Percentiles rank a stretch among this genome's conserved stretches.
phyloP scores from a whole-genome alignment of 53 echinoderm and acorn worm species.

The Luidia sarsii region DNA sequence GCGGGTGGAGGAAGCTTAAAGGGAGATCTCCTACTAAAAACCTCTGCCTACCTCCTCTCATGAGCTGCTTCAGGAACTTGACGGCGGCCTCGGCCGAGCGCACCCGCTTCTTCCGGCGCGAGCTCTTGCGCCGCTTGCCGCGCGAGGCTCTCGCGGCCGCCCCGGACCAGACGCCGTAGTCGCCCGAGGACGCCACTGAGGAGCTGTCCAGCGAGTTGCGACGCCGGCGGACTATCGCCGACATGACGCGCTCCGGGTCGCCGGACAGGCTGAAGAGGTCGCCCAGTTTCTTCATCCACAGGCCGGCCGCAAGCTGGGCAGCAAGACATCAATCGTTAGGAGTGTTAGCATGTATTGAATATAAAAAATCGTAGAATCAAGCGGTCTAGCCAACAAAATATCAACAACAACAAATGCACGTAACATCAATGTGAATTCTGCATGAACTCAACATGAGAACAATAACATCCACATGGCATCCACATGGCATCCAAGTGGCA shows the following conservation, averaged over 20 bases:
- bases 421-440: too few species aligned
- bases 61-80: conserved; percentile 49
- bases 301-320: conserved; percentile 77
- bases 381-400: too few species aligned
- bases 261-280: conserved; percentile 64
- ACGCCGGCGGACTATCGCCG: conserved; percentile 59
- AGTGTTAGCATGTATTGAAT: too few species aligned
- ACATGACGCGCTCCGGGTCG: conserved; percentile 67
- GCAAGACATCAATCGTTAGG: too few species aligned
- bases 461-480: too few species aligned
- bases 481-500: too few species aligned
- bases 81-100: conserved; percentile 88
- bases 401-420: too few species aligned
- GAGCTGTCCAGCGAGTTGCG: conserved; percentile 73
- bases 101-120: conserved; percentile 58
- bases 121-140: conserved; percentile 4
- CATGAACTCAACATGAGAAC: too few species aligned
- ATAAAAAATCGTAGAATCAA: too few species aligned
- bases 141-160: conserved; percentile 17
- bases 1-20: too few species aligned
- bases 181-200: conserved; percentile 53
- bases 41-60: neutral
- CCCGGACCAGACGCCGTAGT: conserved; percentile 70
- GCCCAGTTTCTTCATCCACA: conserved; percentile 81
- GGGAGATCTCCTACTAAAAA: too few species aligned